Conservation (phyloP, 1,140 invertebrate species). For the Drosophila sucinea region DNA sequence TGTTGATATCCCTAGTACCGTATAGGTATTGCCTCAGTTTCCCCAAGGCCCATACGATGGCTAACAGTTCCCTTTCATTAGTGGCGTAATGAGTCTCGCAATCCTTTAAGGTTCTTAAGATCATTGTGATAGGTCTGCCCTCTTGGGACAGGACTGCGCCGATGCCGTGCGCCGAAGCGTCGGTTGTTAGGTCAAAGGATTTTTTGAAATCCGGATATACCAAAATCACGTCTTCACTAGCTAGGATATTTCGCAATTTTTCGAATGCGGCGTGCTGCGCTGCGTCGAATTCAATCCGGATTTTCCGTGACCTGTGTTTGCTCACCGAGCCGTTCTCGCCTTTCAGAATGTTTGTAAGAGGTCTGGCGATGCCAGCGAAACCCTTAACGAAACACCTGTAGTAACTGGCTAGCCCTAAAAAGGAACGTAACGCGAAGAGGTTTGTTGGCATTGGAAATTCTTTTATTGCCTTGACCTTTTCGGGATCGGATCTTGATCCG, state of each 20-base stretch:
- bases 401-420: background rate
- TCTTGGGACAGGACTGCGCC: background rate
- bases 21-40: background rate
- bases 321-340: background rate
- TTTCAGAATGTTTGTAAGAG: background rate
- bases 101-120: background rate
- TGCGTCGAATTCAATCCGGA: background rate
- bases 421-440: background rate
- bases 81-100: background rate
- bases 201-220: conserved; percentile 6
- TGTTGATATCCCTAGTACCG: background rate
- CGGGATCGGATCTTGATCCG: background rate
- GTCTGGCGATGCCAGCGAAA: background rate
- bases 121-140: background rate
- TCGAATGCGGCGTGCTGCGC: background rate
- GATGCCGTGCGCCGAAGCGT: background rate
- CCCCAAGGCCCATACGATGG: background rate
- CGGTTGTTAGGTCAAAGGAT: background rate
- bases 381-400: background rate
- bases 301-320: background rate
- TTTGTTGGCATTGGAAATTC: background rate
- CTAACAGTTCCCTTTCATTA: background rate
- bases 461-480: background rate
- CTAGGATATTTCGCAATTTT: background rate
- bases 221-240: background rate